Evolutionary conservation across 1,140 invertebrate species (phyloP), one percentile per base, ranked within the genome.

Genomic region (Dendroctonus valens): DNA sequence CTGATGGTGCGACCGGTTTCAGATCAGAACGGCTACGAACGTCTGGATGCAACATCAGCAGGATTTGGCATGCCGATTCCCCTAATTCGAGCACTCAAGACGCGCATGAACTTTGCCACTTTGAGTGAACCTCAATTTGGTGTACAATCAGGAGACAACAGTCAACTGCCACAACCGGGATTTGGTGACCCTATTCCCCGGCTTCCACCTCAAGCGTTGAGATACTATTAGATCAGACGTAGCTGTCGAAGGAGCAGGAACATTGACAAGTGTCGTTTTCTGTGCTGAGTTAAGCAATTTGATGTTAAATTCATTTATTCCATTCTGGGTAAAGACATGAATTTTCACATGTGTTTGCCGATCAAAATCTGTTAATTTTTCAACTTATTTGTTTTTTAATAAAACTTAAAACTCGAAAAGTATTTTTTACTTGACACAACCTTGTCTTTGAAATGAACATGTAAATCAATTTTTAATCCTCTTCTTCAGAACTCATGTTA

Each of bases 21-120:
- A 69, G 73, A 75, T 59, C 65, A 60, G 44, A 75, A 75, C 58
- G 70, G 70, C 2, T 75, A 75, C 49, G 73, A 75, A 68, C 69
- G 64, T 50, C 59, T 75, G n/a, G 58, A 64, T 15, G 70, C 72
- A 5, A 69, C 63, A 40, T 44, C 54, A n/a, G 66, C 68, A 14
- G 57, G 72, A 11, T 75, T 75, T 55, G 73, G 73, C 8, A 41
- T 37, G n/a, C 69, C 69, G 48, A 46, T 52, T 44, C 65, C 62
- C 0, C 60, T 55, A 40, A 57, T 60, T 15, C 61, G 68, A 14
- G 63, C 59, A 9, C 6, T 72, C 5, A 72, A 69, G 46, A 66
- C 62, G 0, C 70, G 63, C 15, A 69, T 63, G 14, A 61, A 58
- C n/a, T 74, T 59, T 59, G 72, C 72, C 11, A 72, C 70, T n/a